Percentiles rank a stretch among this genome's conserved stretches.
Conservation (phyloP, 2,888 invertebrate species). For the Drosophila diplacantha region DNA sequence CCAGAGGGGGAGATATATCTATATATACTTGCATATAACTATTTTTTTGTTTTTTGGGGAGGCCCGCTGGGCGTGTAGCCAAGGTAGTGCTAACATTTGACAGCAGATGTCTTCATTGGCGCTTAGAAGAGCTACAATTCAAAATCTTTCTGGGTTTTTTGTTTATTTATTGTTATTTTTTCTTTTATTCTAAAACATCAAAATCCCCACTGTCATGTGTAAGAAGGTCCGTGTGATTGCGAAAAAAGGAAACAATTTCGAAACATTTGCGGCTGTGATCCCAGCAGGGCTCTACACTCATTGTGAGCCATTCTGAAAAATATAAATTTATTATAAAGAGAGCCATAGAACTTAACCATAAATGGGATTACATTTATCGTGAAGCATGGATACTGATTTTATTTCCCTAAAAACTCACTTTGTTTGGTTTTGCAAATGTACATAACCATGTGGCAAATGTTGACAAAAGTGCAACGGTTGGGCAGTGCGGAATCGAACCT, state of each 20-base stretch:
- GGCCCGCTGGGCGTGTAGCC: conserved; percentile 19
- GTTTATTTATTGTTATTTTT: neutral
- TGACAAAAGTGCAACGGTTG: conserved; percentile 34
- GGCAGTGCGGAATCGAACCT: neutral
- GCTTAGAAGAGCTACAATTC: neutral
- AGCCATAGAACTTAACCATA: neutral
- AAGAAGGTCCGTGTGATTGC: neutral
- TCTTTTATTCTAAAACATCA: neutral
- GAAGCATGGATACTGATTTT: too few species aligned
- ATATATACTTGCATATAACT: neutral
- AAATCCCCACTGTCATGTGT: too few species aligned
- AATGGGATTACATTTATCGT: neutral
- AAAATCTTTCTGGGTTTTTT: neutral
- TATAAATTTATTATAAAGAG: neutral
- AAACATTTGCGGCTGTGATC: neutral
- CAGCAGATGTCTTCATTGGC: conserved; percentile 29
- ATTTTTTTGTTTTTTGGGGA: conserved; percentile 10
- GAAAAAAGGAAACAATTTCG: accelerated
- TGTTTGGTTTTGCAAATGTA: neutral
- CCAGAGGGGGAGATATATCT: conserved; percentile 49
- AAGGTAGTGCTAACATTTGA: conserved; percentile 19
- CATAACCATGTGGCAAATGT: conserved; percentile 18
- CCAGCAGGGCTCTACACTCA: neutral
- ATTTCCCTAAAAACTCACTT: neutral
- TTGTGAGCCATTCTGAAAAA: neutral